phyloP scores from a whole-genome alignment of 2,797 vertebrate species.

The Sciurus carolinensis region DNA sequence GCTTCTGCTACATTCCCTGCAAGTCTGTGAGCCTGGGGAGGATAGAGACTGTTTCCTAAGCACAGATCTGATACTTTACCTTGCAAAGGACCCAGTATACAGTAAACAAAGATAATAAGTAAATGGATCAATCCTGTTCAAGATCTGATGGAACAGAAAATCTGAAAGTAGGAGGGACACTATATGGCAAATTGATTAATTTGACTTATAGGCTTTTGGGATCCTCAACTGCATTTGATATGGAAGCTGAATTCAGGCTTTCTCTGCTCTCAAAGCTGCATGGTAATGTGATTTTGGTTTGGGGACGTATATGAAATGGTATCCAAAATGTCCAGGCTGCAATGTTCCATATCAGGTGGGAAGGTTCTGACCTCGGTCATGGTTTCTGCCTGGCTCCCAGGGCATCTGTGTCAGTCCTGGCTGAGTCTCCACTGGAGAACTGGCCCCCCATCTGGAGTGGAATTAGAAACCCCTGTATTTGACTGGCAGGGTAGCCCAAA shows the following conservation, averaged over 20 bases:
- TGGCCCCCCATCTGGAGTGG: constrained; percentile 51
- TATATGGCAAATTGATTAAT: constrained; percentile 51
- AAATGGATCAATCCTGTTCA: background rate
- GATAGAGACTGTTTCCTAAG: background rate
- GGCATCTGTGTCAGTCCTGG: constrained; percentile 35
- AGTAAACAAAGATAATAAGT: constrained; percentile 15
- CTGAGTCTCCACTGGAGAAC: background rate
- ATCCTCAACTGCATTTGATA: constrained; percentile 4
- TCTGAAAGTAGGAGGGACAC: background rate
- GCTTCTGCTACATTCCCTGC: background rate
- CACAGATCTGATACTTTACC: background rate
- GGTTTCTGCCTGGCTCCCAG: background rate
- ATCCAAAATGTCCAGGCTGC: background rate
- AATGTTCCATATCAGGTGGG: background rate
- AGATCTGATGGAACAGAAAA: constrained; percentile 27
- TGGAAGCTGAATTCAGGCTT: constrained; percentile 51
- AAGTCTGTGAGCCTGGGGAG: background rate
- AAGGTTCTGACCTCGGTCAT: constrained; percentile 5
- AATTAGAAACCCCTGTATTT: constrained; percentile 71
- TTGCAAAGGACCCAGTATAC: background rate
- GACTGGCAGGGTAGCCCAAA: constrained; percentile 54
- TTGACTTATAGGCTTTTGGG: background rate
- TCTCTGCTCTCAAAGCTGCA: background rate
- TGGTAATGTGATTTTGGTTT: background rate
- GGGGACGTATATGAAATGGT: background rate